Evolutionary conservation across 2,888 invertebrate species (phyloP).

Genomic region (Tillus elongatus): DNA sequence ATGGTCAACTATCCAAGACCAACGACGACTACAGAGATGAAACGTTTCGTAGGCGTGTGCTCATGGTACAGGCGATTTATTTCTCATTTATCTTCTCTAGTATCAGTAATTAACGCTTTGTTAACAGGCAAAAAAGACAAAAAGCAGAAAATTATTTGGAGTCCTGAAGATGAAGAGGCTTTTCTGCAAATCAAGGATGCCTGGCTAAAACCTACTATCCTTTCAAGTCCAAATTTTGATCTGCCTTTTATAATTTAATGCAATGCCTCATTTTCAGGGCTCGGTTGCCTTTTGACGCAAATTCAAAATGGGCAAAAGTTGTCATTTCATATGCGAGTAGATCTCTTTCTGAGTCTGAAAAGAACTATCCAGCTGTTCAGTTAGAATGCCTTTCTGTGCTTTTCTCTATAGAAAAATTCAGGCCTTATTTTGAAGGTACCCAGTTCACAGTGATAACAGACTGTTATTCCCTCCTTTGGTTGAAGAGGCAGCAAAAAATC

Average conservation of each 20-base stretch:
- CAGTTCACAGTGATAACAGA: too few relatives aligned
- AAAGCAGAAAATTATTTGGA: too few relatives aligned
- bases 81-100: constrained; percentile 21
- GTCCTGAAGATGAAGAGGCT: constrained; percentile 18
- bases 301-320: constrained; percentile 18
- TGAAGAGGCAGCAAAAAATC: too few relatives aligned
- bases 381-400: constrained; percentile 25
- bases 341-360: too few relatives aligned
- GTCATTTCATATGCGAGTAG: constrained; percentile 26
- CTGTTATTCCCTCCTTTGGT: too few relatives aligned
- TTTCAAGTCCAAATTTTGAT: constrained; percentile 23
- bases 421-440: too few relatives aligned
- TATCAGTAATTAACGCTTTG: constrained; percentile 23
- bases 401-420: constrained; percentile 24
- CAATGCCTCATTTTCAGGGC: constrained; percentile 22
- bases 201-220: constrained; percentile 22
- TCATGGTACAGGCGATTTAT: constrained; percentile 26
- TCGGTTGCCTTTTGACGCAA: constrained; percentile 23
- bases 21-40: constrained; percentile 22
- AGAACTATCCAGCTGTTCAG: too few relatives aligned
- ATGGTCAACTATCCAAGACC: constrained; percentile 25
- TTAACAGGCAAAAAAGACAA: constrained; percentile 20
- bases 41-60: constrained; percentile 26
- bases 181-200: constrained; percentile 22
- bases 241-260: constrained; percentile 24